Conservation (phyloP, 2,797 vertebrate species). For the Clarias laeviceps region DNA sequence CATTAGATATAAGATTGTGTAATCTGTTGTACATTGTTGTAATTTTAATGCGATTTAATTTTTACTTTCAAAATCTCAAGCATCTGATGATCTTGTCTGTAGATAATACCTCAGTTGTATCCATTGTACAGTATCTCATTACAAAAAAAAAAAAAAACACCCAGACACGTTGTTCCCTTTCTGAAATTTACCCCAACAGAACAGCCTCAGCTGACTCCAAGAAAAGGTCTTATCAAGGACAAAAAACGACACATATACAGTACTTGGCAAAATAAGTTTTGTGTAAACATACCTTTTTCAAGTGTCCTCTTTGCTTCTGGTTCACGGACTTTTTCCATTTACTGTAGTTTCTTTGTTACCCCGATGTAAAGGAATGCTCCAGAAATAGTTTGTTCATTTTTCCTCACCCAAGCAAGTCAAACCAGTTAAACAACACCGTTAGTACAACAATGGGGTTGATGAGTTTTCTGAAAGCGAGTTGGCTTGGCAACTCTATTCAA, state of each 20-base stretch:
- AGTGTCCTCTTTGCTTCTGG: not conserved
- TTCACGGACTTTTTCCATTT: slow-evolving; percentile 1
- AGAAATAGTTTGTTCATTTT: slow-evolving; percentile 50
- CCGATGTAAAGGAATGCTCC: slow-evolving; percentile 23
- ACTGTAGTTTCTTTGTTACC: not conserved
- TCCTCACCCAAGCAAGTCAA: slow-evolving; percentile 45
- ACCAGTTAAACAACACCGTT: slow-evolving; percentile 44
- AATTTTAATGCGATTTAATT: not conserved
- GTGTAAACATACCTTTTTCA: slow-evolving; percentile 16
- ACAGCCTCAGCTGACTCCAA: not conserved
- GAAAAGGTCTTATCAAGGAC: not conserved
- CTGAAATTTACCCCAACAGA: not conserved
- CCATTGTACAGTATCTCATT: not conserved
- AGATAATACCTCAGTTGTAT: not conserved
- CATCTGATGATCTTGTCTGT: too few species aligned
- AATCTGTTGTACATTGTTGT: not conserved
- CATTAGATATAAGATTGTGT: not conserved
- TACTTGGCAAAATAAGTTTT: not conserved
- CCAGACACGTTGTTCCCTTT: not conserved
- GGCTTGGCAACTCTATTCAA: slow-evolving; percentile 10
- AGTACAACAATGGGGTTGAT: slow-evolving; percentile 1
- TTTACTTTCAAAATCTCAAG: not conserved
- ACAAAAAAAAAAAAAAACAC: not conserved
- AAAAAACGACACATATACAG: not conserved
- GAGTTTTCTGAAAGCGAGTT: not conserved